Percentiles rank a stretch among this genome's conserved stretches.
Conservation (phyloP, 2,113 vertebrate species). For the Beaufortia kweichowensis region DNA sequence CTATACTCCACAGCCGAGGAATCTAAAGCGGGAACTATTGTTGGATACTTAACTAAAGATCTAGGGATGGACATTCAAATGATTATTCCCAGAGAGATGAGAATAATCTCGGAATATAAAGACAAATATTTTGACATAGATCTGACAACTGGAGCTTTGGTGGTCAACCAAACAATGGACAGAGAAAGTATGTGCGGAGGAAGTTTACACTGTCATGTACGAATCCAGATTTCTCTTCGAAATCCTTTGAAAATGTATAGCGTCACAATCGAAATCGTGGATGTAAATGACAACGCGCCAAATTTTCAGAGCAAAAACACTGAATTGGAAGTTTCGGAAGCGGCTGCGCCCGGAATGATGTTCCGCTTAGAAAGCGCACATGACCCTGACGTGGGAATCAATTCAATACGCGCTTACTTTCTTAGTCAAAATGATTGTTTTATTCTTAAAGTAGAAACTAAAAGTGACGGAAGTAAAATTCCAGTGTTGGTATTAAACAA, state of each 20-base stretch:
- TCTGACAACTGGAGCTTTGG: slow-evolving; percentile 55
- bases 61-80: slow-evolving; percentile 52
- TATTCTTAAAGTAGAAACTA: slow-evolving; percentile 53
- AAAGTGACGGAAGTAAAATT: slow-evolving; percentile 66
- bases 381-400: slow-evolving; percentile 51
- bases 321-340: slow-evolving; percentile 57
- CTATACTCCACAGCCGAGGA: slow-evolving; percentile 62
- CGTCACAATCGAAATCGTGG: slow-evolving; percentile 67
- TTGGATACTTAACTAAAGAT: slow-evolving; percentile 61
- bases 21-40: slow-evolving; percentile 50
- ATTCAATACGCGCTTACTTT: slow-evolving; percentile 48
- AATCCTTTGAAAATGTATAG: slow-evolving; percentile 60
- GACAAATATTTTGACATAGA: slow-evolving; percentile 58
- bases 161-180: slow-evolving; percentile 59
- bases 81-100: slow-evolving; percentile 51
- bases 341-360: slow-evolving; percentile 43
- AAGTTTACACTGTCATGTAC: slow-evolving; percentile 46
- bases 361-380: slow-evolving; percentile 55
- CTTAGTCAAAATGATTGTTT: slow-evolving; percentile 57
- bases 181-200: slow-evolving; percentile 53
- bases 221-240: slow-evolving; percentile 57
- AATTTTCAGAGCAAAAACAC: slow-evolving; percentile 60
- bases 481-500: slow-evolving; percentile 74
- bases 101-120: slow-evolving; percentile 54
- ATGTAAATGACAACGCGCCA: slow-evolving; percentile 73